Conservation (phyloP, 2,888 invertebrate genomes). For the Sthenelais limicola region DNA sequence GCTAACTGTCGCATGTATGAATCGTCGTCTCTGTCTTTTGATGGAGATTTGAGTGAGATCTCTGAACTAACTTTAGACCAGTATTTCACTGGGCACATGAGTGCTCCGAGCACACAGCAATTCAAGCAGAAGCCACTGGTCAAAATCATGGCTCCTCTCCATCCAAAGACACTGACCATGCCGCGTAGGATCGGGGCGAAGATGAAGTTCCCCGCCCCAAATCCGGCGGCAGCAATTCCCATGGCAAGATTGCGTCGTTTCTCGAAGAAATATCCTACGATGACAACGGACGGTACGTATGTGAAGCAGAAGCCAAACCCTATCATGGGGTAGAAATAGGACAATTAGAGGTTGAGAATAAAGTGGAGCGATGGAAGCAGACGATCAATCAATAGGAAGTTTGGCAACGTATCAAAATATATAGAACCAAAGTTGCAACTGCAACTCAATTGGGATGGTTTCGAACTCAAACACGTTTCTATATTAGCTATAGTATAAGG, state of each 20-base stretch:
- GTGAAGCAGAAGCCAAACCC: slow-evolving; percentile 62
- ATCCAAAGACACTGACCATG: slow-evolving; percentile 58
- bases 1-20: slow-evolving; percentile 3
- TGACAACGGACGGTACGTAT: slow-evolving; percentile 64
- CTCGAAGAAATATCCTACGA: slow-evolving; percentile 63
- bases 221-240: slow-evolving; percentile 62
- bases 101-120: slow-evolving; percentile 56
- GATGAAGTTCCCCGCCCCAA: slow-evolving; percentile 60
- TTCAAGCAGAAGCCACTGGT: slow-evolving; percentile 60
- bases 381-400: background rate
- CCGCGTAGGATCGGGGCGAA: slow-evolving; percentile 59
- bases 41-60: background rate
- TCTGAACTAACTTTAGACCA: background rate
- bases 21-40: slow-evolving; percentile 9
- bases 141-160: slow-evolving; percentile 63
- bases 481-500: no score
- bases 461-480: no score
- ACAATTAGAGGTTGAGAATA: background rate
- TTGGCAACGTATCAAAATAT: background rate
- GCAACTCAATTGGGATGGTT: no score
- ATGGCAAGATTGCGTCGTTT: slow-evolving; percentile 62
- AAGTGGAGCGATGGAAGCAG: background rate
- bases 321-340: slow-evolving; percentile 45
- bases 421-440: no score
- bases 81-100: slow-evolving; percentile 54